A percentile compares a stretch with the other conserved stretches of the same genome.
These are phyloP conservation scores for human DNA, from an alignment of 2,113 vertebrate genomes.

Conservation along the genomic window GRCh38 chr5:79694501-79695000, in stretches of 20 bases:
- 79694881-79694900: conserved; percentile 35
- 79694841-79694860: background rate
- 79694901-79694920: conserved; percentile 18
- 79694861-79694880: conserved; percentile 49
- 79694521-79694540: background rate
- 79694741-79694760: conserved; percentile 60
- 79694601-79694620: conserved; percentile 9
- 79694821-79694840: conserved; percentile 68
- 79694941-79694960: conserved; percentile 30
- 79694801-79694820: conserved; percentile 65
- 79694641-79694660: background rate
- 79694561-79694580: conserved; percentile 17
- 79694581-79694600: background rate
- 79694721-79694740: conserved; percentile 27
- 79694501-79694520: conserved; percentile 21
- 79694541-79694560: background rate
- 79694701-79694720: background rate
- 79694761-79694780: conserved; percentile 3
- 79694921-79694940: conserved; percentile 51
- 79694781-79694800: conserved; percentile 65
- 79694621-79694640: conserved; percentile 5
- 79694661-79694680: background rate
- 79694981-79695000: background rate
- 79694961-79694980: conserved; percentile 49
- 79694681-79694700: background rate